Percentiles rank a stretch among this genome's conserved stretches.
Evolutionary conservation across 37 sponge, comb jelly and placozoan species (phyloP).

Genomic region (Eunapius fragilis): DNA sequence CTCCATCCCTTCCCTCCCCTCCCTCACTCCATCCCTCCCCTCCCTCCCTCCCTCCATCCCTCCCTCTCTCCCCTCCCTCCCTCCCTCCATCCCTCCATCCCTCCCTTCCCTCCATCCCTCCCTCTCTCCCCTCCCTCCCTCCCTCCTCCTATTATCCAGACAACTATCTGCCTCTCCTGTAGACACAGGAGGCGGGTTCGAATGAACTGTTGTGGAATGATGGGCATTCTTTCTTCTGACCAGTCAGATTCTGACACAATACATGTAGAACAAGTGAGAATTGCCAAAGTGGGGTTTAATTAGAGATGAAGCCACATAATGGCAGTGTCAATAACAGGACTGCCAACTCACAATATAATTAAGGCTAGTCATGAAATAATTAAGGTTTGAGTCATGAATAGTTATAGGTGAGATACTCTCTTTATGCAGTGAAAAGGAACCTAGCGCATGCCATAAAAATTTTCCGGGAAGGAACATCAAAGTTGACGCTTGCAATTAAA

Average conservation of each 20-base stretch:
- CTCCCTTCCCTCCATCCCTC: neutral
- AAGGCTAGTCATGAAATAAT: too few relatives aligned
- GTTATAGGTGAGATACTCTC: too few relatives aligned
- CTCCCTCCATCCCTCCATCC: neutral
- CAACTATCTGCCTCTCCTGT: neutral
- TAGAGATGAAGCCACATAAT: too few relatives aligned
- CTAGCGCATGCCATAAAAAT: too few relatives aligned
- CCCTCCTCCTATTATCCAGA: neutral
- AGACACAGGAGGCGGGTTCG: slow-evolving; percentile 41
- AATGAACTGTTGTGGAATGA: slow-evolving; percentile 75
- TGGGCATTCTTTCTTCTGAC: slow-evolving; percentile 79
- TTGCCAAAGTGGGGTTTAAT: neutral
- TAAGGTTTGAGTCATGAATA: too few relatives aligned
- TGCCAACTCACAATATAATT: too few relatives aligned
- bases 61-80: neutral
- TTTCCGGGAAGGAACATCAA: too few relatives aligned
- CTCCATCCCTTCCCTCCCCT: neutral
- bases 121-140: neutral
- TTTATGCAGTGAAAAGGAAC: too few relatives aligned
- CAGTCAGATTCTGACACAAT: neutral
- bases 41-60: neutral
- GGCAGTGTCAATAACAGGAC: too few relatives aligned
- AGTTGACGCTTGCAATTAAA: too few relatives aligned
- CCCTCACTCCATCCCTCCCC: neutral
- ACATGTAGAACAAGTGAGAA: neutral